These are phyloP conservation scores for Bombus huntii DNA, from an alignment of 1,140 invertebrate species.

Conservation along the genomic window DNA sequence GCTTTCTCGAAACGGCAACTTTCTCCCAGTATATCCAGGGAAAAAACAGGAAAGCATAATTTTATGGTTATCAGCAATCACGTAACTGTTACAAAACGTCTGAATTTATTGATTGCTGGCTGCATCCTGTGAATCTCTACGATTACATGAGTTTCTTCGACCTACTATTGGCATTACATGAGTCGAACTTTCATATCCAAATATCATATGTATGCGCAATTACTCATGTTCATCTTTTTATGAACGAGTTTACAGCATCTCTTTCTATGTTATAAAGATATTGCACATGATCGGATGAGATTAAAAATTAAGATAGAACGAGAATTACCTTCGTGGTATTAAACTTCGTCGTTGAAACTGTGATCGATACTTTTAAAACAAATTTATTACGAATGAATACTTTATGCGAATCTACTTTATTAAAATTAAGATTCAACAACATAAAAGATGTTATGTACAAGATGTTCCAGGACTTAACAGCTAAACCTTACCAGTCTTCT, in stretches of 20 bases:
- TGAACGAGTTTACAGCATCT: background rate
- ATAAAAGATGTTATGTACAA: too few species aligned
- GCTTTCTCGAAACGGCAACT: constrained; percentile 49
- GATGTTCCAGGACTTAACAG: too few species aligned
- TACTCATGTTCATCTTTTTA: background rate
- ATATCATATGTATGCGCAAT: background rate
- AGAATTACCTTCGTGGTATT: too few species aligned
- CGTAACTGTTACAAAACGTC: constrained; percentile 3
- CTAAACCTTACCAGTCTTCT: too few species aligned
- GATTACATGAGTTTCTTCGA: background rate
- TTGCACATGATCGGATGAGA: background rate
- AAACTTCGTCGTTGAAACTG: too few species aligned
- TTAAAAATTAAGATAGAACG: background rate
- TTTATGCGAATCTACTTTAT: too few species aligned
- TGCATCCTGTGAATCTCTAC: background rate
- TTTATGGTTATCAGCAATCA: constrained; percentile 12
- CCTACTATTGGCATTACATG: background rate
- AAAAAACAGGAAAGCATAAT: constrained; percentile 16
- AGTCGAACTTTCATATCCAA: background rate
- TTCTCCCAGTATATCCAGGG: constrained; percentile 15
- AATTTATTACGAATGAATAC: too few species aligned
- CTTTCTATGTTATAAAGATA: background rate
- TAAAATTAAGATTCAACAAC: too few species aligned
- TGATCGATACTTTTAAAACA: too few species aligned
- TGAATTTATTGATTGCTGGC: background rate